Evolutionary conservation across 1,140 invertebrate species (phyloP), one percentile per base, ranked within the genome.

Genomic region (Lordiphosa clarofinis): DNA sequence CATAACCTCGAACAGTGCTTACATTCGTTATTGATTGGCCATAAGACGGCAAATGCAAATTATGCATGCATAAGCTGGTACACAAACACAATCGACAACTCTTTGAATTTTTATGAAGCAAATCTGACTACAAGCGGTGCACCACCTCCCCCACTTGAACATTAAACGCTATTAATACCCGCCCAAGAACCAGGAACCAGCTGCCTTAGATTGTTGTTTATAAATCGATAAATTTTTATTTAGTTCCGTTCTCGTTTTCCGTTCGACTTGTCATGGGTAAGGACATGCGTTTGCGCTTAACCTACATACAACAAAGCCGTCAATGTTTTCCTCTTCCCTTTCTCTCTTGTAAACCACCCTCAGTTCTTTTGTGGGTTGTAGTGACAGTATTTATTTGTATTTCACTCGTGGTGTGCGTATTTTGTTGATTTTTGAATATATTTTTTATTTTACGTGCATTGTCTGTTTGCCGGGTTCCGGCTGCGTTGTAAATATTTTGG

Each of bases 141-240:
- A n/a, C n/a, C 1, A 0, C 24, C 0, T 0, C 21, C 21, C n/a
- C 13, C 21, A 31, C 19, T 43, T 13, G 24, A 39, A 7, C 40
- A 59, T 60, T 71, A 64, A 61, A 57, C 58, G 58, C 57, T 81
- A 82, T 82, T 82, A n/a, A n/a, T n/a, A n/a, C n/a, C n/a, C n/a
- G n/a, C n/a, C n/a, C n/a, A 81, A 81, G 13, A 1, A 6, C 56
- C 36, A 15, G 15, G 15, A 15, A 11, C 24, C 48, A 4, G 15
- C 54, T 38, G 36, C 11, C 12, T 3, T n/a, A n/a, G 33, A 13
- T 40, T 39, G 52, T 19, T 58, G 42, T 49, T 55, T 46, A 62
- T 69, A 61, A 82, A 81, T 81, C 75, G 76, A 81, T 81, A 81
- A 82, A 81, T 76, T 81, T 66, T 81, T 72, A 76, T 81, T 72